Evolutionary conservation across 2,113 vertebrate species (phyloP).

Genomic region (Neopipo cinnamomea): DNA sequence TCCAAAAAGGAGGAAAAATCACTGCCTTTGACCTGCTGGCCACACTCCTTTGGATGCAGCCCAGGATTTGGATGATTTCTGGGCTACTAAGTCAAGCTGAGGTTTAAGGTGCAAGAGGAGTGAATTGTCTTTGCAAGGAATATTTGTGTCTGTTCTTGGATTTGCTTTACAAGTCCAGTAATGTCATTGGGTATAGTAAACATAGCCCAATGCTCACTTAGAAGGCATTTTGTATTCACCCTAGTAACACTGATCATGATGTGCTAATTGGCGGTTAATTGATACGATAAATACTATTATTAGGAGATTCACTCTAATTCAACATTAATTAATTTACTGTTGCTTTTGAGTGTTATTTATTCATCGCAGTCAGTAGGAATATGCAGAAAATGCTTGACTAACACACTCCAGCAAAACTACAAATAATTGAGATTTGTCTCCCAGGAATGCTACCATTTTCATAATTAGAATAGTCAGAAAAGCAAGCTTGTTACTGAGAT

Average conservation of each 20-base stretch:
- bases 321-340: slow-evolving; percentile 71
- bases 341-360: slow-evolving; percentile 65
- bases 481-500: slow-evolving; percentile 31
- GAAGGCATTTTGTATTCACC: slow-evolving; percentile 47
- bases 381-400: slow-evolving; percentile 39
- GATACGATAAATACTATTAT: slow-evolving; percentile 67
- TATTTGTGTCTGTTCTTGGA: not conserved
- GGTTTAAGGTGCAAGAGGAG: not conserved
- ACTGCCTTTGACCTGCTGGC: not conserved
- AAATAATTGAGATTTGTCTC: slow-evolving; percentile 64
- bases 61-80: not conserved
- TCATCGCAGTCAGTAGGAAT: slow-evolving; percentile 60
- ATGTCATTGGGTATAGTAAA: not conserved
- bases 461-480: slow-evolving; percentile 51
- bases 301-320: slow-evolving; percentile 67
- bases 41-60: not conserved
- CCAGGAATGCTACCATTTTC: slow-evolving; percentile 36
- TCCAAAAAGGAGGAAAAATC: not conserved
- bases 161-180: not conserved
- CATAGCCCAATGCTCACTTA: slow-evolving; percentile 9
- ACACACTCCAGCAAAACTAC: slow-evolving; percentile 60
- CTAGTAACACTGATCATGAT: slow-evolving; percentile 39
- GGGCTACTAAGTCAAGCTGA: not conserved
- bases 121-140: not conserved
- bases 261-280: slow-evolving; percentile 70